Base-by-base conservation (phyloP, 2,113 vertebrate species). In the Eudyptes chrysolophus region DNA sequence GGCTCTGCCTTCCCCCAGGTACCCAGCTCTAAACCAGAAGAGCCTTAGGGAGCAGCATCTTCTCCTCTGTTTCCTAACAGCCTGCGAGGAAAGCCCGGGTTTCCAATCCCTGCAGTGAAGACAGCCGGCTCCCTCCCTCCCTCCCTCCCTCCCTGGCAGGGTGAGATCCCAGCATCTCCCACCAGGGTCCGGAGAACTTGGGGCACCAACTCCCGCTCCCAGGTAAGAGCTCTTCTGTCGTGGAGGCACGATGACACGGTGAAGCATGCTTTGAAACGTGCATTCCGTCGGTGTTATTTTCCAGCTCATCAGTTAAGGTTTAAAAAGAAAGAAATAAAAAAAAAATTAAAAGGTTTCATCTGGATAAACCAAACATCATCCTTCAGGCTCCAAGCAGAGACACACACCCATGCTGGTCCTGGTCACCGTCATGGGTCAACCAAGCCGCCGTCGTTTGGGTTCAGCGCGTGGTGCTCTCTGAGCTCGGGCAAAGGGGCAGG, bases 231-330 rank as follows among this genome's bases (percentile, higher is more conserved):
- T 62, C 26, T 57, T 66, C 70, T 19, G 27, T 16, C 4, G 1
- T 0, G 14, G 54, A 49, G 71, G 38, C 44, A 27, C 2, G 0
- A 20, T 0, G 3, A 24, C 12, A 7, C 40, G 1, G 13, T 4
- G 48, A 48, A 57, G 15, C 16, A 9, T 0, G 10, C 61, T 75
- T 52, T 36, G 83, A 25, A 48, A 92, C 48, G 48, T 2, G 6
- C 2, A 0, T 6, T 34, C 36, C 7, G 4, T 9, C 9, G 2
- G 16, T 18, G 34, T 17, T 14, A 15, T 74, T 52, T 77, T 34
- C 44, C 84, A 87, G 12, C 40, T 81, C 32, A 32, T 13, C 40
- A 12, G 36, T 70, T 78, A 32, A 52, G 30, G 36, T 74, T 81
- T 20, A 2, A 40, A n/a, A 24, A 11, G 13, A 54, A 18, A 30